phyloP scores from a whole-genome alignment of 2,797 vertebrate species.

The Acridotheres tristis region DNA sequence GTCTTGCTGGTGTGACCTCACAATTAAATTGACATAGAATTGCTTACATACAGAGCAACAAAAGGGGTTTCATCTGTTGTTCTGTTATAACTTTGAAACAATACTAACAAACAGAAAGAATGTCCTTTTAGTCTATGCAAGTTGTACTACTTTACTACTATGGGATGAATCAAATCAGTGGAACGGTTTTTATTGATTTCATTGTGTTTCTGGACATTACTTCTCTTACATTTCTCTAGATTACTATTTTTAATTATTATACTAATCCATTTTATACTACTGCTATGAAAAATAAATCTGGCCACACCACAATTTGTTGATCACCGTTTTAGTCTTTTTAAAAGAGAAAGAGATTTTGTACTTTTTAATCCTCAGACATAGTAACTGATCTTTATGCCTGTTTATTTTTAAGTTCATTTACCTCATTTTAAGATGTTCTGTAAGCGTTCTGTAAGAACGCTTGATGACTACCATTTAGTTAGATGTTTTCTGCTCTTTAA shows the following conservation, averaged over 20 bases:
- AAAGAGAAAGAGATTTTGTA: neutral
- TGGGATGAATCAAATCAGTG: neutral
- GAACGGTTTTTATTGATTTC: neutral
- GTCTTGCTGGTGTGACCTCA: neutral
- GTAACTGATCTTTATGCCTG: neutral
- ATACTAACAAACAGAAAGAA: neutral
- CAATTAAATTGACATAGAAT: neutral
- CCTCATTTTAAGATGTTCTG: neutral
- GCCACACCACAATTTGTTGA: neutral
- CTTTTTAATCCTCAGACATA: neutral
- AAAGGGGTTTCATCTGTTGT: neutral
- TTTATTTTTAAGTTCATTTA: constrained; percentile 44
- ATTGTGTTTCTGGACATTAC: neutral
- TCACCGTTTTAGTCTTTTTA: neutral
- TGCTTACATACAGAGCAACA: neutral
- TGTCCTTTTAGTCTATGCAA: neutral
- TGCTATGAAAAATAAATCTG: neutral
- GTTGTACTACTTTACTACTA: neutral
- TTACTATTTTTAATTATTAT: constrained; percentile 15
- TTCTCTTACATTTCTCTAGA: neutral
- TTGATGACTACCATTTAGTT: constrained; percentile 4
- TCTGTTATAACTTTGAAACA: neutral
- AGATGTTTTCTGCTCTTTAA: neutral
- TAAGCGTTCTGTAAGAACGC: neutral
- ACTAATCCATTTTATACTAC: neutral